Base-by-base conservation (phyloP, 2,797 vertebrate species). In the Acridotheres tristis region DNA sequence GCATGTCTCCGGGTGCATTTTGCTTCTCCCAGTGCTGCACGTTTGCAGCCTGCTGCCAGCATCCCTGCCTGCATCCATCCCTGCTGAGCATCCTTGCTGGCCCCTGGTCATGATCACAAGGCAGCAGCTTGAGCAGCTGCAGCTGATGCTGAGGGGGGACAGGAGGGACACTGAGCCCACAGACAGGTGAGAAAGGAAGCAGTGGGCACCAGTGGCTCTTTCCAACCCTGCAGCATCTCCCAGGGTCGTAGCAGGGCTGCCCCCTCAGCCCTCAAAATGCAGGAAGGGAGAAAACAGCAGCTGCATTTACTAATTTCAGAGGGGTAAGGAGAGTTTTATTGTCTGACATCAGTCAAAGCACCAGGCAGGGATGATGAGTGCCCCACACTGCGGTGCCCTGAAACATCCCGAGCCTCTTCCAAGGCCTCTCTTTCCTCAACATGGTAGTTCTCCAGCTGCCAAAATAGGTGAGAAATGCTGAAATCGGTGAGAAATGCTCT, bases 121-220 rank as follows among this genome's bases (percentile, higher is more conserved):
- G 68, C 72, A 68, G 67, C 3, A 4, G 25, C 2, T 0, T 30
- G 66, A 79, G 82, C 63, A 48, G 73, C 67, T 57, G 47, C 16
- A 55, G 42, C 54, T 1, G 4, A 20, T 47, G 62, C 84, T 5
- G 16, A 50, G 15, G 9, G 9, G n/a, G 25, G 22, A 26, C 5
- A 0, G 21, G 36, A 25, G 69, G 51, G 55, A 78, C 55, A 36
- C 25, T 0, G 4, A 84, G 27, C 19, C 32, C 19, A 3, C 4
- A 3, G 54, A 25, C 3, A 3, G 26, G 27, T 4, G 5, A 88
- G 10, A 16, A 23, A 53, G 10, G 47, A 43, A 73, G n/a, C 23
- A 66, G 19, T 1, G 1, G 25, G 43, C 30, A 47, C 42, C 7
- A 5, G 22, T 21, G 67, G 5, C 30, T 54, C 47, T n/a, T 91